These are phyloP conservation scores for Lymantria dispar DNA, from an alignment of 2,888 invertebrate species.

Conservation along the genomic window DNA sequence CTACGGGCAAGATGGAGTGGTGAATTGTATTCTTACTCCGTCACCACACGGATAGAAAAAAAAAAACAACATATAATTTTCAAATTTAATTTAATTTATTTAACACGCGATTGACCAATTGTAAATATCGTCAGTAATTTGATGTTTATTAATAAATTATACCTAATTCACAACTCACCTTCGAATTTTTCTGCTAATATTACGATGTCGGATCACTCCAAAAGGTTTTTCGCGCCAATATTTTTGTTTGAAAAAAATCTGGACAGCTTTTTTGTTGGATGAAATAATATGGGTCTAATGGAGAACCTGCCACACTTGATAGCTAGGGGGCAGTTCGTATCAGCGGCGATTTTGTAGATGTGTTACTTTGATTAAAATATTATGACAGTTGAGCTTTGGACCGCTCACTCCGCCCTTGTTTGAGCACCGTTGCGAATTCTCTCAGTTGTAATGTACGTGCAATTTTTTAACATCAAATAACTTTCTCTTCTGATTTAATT, in stretches of 20 bases:
- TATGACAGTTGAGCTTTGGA: conserved; percentile 25
- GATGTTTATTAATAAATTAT: conserved; percentile 36
- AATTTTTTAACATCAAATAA: too few relatives aligned
- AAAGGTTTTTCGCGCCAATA: conserved; percentile 24
- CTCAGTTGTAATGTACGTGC: neutral
- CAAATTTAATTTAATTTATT: too few relatives aligned
- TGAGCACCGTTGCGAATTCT: conserved; percentile 2
- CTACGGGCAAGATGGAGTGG: too few relatives aligned
- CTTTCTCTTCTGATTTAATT: too few relatives aligned
- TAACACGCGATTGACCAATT: too few relatives aligned
- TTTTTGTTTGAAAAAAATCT: conserved; percentile 23
- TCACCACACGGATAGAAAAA: too few relatives aligned
- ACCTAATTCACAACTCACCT: conserved; percentile 18
- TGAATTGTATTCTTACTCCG: too few relatives aligned
- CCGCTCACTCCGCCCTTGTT: conserved; percentile 3
- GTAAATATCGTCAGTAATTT: conserved; percentile 7
- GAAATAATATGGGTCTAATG: conserved; percentile 33
- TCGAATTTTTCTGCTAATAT: conserved; percentile 17
- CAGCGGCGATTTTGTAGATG: conserved; percentile 13
- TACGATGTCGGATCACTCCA: conserved; percentile 38
- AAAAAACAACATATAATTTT: too few relatives aligned
- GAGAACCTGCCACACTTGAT: conserved; percentile 19
- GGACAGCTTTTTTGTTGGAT: conserved; percentile 35
- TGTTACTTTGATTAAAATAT: conserved; percentile 36
- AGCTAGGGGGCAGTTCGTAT: conserved; percentile 22